Base-by-base conservation (phyloP, 2,113 vertebrate genomes). In the Elachura formosa region DNA sequence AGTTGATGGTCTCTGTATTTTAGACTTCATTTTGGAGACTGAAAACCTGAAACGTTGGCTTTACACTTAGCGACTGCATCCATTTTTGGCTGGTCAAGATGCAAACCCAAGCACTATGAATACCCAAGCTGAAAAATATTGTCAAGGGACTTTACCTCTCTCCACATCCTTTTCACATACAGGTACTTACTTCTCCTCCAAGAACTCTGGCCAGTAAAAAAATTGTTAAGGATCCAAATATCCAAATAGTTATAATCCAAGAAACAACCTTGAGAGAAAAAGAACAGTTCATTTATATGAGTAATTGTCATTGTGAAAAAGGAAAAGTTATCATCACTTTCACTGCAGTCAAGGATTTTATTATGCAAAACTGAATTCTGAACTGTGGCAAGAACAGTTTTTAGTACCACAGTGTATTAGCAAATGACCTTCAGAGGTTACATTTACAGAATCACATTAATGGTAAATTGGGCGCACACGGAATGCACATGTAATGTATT, bases 221-320 rank as follows among this genome's bases (percentile, higher is more conserved):
- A 96, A 99, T 99, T 40, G 99, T 99, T 95, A 99, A 94, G 29
- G 99, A 99, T 94, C 99, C 99, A 98, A 99, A 99, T 97, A 99
- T 99, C 99, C 99, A 99, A 97, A 99, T 99, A 92, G 99, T 99
- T 98, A 99, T 99, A 93, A 99, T 99, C 99, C 99, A 99, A 79
- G 99, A 99, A 94, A 99, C 99, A 84, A 99, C 99, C 99, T 99
- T 96, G 64, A 93, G n/a, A 84, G 54, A 72, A 36, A 95, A 85
- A 92, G 18, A 93, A 84, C 8, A 94, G 89, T 76, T 84, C 0
- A 76, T 84, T 89, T 43, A 12, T 29, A 63, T 77, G 33, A 51
- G 26, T 83, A 2, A 80, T 40, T 87, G 73, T 34, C 22, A 79
- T 5, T 40, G 59, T 64, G n/a, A 66, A 55, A 93, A 86, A 81